phyloP scores from a whole-genome alignment of 2,888 invertebrate genomes.

The Napeogenes inachia region DNA sequence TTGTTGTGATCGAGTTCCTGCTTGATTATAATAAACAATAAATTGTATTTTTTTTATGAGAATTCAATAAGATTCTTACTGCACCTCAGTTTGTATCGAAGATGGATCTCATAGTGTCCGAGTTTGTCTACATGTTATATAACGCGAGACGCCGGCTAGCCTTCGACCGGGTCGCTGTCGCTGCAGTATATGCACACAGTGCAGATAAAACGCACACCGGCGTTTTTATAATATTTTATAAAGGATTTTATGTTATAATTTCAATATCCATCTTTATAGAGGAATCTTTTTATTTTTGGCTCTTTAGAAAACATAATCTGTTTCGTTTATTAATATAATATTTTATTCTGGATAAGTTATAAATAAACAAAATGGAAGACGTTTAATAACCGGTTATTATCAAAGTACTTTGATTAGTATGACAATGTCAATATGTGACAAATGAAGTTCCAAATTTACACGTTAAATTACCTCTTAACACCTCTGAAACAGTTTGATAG shows the following conservation, averaged over 20 bases:
- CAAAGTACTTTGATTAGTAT: constrained; percentile 11
- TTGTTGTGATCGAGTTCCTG: no score
- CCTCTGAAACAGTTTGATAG: constrained; percentile 40
- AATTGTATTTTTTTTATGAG: no score
- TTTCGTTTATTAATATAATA: not conserved
- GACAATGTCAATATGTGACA: constrained; percentile 29
- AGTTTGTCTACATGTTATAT: constrained; percentile 50
- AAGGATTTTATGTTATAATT: not conserved
- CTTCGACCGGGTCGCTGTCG: constrained; percentile 59
- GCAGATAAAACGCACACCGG: constrained; percentile 38
- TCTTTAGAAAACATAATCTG: no score
- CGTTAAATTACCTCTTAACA: constrained; percentile 48
- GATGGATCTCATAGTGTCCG: constrained; percentile 28
- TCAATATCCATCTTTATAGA: not conserved
- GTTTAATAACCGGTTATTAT: no score
- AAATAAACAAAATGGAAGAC: no score
- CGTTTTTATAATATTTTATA: not conserved
- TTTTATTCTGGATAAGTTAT: no score
- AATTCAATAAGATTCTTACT: no score
- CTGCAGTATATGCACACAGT: constrained; percentile 43
- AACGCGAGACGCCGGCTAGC: constrained; percentile 47
- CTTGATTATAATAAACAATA: no score
- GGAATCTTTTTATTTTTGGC: no score
- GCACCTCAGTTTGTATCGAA: no score
- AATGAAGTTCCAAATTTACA: constrained; percentile 40